phyloP scores from a whole-genome alignment of 2,113 vertebrate genomes.

The Anolis sagrei region DNA sequence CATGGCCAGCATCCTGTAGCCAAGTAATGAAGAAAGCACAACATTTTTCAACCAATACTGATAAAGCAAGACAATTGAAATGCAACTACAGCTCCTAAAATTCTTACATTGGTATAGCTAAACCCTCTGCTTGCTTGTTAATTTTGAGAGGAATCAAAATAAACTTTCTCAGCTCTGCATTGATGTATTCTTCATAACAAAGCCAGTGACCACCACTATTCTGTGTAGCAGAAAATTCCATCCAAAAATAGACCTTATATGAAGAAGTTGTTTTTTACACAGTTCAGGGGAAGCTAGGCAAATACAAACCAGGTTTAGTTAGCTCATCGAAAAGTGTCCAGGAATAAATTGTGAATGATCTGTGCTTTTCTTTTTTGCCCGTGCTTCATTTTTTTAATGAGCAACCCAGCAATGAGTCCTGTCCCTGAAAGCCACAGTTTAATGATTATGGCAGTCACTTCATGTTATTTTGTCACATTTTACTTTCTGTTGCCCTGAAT shows the following conservation, averaged over 20 bases:
- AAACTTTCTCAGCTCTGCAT: not conserved
- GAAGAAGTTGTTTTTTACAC: not conserved
- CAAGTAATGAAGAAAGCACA: not conserved
- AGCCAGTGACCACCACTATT: not conserved
- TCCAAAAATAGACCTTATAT: not conserved
- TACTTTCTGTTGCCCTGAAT: constrained; percentile 16
- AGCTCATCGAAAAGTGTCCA: not conserved
- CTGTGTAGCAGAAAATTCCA: not conserved
- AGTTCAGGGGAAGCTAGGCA: not conserved
- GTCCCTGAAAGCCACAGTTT: constrained; percentile 12
- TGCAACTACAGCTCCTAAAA: too few relatives aligned
- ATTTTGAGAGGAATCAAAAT: too few relatives aligned
- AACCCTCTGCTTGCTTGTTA: too few relatives aligned
- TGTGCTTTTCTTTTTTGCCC: too few relatives aligned
- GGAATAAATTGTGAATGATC: not conserved
- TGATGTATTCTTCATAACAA: not conserved
- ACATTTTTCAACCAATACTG: not conserved
- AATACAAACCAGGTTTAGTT: not conserved
- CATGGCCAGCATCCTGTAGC: not conserved
- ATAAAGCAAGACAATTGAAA: not conserved
- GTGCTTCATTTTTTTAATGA: constrained; percentile 6
- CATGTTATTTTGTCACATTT: constrained; percentile 24
- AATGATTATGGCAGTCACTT: constrained; percentile 15
- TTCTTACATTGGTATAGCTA: too few relatives aligned
- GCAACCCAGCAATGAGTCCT: not conserved